Evolutionary conservation across 2,113 vertebrate genomes (phyloP).

Genomic region (Heliornis fulica): DNA sequence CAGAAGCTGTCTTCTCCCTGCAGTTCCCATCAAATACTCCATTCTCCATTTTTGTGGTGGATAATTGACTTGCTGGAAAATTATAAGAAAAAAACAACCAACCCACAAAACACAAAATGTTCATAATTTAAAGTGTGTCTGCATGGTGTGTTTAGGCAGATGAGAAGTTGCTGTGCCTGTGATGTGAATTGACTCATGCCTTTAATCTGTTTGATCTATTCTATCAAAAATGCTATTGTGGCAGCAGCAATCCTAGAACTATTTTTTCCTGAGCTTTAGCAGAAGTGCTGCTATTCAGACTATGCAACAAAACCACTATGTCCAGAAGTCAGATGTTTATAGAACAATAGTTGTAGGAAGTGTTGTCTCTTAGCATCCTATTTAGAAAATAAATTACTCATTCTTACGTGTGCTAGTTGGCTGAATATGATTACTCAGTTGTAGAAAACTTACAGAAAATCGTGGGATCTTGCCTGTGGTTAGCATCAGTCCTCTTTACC

Average conservation of each 20-base stretch:
- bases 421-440: background rate
- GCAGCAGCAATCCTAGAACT: background rate
- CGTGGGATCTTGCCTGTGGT: background rate
- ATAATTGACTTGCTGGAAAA: background rate
- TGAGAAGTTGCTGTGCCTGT: background rate
- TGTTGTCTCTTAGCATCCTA: background rate
- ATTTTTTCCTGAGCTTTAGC: background rate
- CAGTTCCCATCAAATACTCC: background rate
- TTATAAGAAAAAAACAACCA: background rate
- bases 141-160: background rate
- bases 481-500: background rate
- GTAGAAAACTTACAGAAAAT: background rate
- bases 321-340: background rate
- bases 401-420: background rate
- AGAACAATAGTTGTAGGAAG: background rate
- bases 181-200: background rate
- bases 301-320: background rate
- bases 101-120: background rate
- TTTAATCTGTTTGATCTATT: background rate
- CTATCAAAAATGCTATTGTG: background rate
- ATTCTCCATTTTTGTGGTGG: background rate
- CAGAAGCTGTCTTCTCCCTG: background rate
- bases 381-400: background rate
- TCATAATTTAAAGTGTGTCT: background rate
- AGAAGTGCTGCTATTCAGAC: background rate